Percentiles rank a stretch among this genome's conserved stretches.
Conservation (phyloP, 2,113 vertebrate species). For the Lampris incognitus region DNA sequence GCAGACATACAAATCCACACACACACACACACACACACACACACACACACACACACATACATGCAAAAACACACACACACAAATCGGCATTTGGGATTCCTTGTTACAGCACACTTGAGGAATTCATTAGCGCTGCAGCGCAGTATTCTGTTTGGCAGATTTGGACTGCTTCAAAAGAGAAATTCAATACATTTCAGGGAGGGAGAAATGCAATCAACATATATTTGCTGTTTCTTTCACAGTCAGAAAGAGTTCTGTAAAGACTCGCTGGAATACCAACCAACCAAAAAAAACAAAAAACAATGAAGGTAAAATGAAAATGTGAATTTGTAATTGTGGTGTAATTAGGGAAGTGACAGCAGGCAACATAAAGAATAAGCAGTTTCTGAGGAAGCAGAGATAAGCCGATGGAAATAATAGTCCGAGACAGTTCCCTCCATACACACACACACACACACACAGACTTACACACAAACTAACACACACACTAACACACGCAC, state of each 20-base stretch:
- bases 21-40: constrained; percentile 1
- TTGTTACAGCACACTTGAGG: constrained; percentile 47
- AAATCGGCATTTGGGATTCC: constrained; percentile 59
- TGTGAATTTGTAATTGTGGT: constrained; percentile 31
- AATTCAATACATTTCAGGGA: constrained; percentile 57
- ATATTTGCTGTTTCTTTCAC: constrained; percentile 49
- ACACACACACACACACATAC: not conserved
- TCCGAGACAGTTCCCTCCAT: not conserved
- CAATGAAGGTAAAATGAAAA: constrained; percentile 52
- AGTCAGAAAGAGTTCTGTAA: constrained; percentile 47
- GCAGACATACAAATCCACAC: not conserved
- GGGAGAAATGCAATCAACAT: constrained; percentile 59
- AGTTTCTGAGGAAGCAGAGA: constrained; percentile 35
- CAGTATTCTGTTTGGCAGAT: constrained; percentile 59
- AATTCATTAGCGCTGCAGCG: constrained; percentile 66
- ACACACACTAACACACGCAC: constrained; percentile 11
- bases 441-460: not conserved
- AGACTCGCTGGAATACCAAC: constrained; percentile 4
- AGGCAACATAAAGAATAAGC: constrained; percentile 34
- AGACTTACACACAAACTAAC: constrained; percentile 5
- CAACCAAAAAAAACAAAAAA: constrained; percentile 5
- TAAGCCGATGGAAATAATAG: constrained; percentile 24
- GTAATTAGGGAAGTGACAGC: constrained; percentile 52
- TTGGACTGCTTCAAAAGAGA: constrained; percentile 60
- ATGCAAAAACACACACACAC: constrained; percentile 39